phyloP scores from a whole-genome alignment of 2,113 vertebrate genomes.

The Elaphurus davidianus region DNA sequence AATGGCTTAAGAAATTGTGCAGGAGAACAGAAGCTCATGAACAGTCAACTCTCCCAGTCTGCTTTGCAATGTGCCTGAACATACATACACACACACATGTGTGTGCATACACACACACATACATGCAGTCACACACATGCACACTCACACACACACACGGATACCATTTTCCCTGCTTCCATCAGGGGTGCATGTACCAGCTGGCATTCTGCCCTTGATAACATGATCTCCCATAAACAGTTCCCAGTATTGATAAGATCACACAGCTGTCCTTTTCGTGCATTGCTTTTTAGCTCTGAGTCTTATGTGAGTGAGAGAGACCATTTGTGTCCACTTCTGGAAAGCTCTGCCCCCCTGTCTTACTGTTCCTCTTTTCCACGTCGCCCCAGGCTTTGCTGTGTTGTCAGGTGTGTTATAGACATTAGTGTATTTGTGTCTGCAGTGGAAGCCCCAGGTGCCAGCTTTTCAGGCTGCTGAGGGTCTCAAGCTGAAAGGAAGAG shows the following conservation, averaged over 20 bases:
- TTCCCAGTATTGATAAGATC: background rate
- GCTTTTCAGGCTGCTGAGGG: background rate
- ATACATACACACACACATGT: background rate
- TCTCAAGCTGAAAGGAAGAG: background rate
- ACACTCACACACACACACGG: background rate
- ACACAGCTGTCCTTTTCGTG: background rate
- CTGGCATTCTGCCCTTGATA: background rate
- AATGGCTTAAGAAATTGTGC: background rate
- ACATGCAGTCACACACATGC: background rate
- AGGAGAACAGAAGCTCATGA: background rate
- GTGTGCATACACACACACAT: no score
- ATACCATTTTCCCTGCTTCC: background rate
- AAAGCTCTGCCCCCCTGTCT: background rate
- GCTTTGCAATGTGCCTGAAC: background rate
- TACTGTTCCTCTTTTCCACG: fast-evolving
- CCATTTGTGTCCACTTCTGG: background rate
- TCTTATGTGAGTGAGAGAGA: background rate
- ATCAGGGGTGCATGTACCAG: background rate
- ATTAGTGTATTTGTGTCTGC: background rate
- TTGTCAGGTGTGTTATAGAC: background rate
- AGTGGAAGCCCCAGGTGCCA: background rate
- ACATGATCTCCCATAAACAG: fast-evolving
- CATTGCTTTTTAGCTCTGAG: background rate
- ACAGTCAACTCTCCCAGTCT: fast-evolving
- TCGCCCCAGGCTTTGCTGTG: background rate